These are phyloP conservation scores for Neotoxoptera formosana DNA, from an alignment of 1,140 invertebrate species.

Conservation along the genomic window DNA sequence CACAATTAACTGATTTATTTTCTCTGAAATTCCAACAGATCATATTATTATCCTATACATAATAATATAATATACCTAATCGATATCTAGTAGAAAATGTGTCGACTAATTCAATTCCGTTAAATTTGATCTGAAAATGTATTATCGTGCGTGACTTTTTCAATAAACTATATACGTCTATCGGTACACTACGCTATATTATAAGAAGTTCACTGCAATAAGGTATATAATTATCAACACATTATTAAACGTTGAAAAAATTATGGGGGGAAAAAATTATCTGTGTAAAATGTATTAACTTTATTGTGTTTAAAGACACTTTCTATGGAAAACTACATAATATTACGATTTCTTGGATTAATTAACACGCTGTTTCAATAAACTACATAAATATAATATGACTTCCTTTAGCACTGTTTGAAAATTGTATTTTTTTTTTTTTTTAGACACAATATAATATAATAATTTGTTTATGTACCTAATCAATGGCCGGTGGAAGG, in stretches of 20 bases:
- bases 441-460: background rate
- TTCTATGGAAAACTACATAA: slow-evolving; percentile 2
- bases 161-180: slow-evolving; percentile 26
- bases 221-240: background rate
- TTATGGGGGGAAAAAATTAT: too few relatives aligned
- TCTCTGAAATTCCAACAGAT: background rate
- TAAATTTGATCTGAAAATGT: background rate
- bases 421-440: background rate
- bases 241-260: background rate
- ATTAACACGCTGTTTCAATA: background rate
- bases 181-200: background rate
- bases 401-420: background rate
- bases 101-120: background rate
- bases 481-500: background rate
- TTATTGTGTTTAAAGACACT: slow-evolving; percentile 29
- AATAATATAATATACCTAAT: background rate
- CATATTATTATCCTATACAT: background rate
- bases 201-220: background rate
- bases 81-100: background rate
- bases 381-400: background rate
- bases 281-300: background rate
- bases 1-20: background rate
- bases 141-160: slow-evolving; percentile 37
- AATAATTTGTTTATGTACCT: background rate
- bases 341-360: slow-evolving; percentile 23